A percentile compares a stretch with the other conserved stretches of the same genome.
These are phyloP conservation scores for Setipinna tenuifilis DNA, from an alignment of 2,797 vertebrate genomes.

Conservation along the genomic window DNA sequence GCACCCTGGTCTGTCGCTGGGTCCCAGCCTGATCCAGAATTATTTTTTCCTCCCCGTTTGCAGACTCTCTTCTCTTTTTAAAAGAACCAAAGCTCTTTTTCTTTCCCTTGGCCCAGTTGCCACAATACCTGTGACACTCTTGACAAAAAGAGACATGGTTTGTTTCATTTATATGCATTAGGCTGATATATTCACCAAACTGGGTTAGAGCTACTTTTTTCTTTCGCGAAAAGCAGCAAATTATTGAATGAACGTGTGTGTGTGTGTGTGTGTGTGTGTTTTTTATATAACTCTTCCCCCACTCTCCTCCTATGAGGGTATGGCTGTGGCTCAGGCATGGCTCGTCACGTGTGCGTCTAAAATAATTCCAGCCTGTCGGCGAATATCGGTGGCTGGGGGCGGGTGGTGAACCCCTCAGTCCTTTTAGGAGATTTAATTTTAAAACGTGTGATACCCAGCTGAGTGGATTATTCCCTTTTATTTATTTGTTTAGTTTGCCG, in stretches of 20 bases:
- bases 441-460: constrained; percentile 31
- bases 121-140: neutral
- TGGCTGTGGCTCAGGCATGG: constrained; percentile 33
- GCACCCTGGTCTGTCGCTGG: neutral
- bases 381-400: neutral
- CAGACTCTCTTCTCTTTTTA: neutral
- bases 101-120: neutral
- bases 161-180: constrained; percentile 44
- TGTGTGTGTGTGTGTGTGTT: neutral
- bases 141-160: neutral
- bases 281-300: neutral
- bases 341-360: constrained; percentile 23
- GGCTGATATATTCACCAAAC: constrained; percentile 39
- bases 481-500: constrained; percentile 15
- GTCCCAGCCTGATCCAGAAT: neutral
- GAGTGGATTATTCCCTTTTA: constrained; percentile 32
- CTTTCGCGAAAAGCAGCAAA: constrained; percentile 30
- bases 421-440: constrained; percentile 25
- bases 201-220: constrained; percentile 33
- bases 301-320: neutral
- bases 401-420: neutral
- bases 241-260: constrained; percentile 39
- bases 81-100: neutral
- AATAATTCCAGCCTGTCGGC: constrained; percentile 27
- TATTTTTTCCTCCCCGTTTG: neutral